Conservation (phyloP, 53 echinoderm and acorn worm genomes). For the Actinopyga echinites region DNA sequence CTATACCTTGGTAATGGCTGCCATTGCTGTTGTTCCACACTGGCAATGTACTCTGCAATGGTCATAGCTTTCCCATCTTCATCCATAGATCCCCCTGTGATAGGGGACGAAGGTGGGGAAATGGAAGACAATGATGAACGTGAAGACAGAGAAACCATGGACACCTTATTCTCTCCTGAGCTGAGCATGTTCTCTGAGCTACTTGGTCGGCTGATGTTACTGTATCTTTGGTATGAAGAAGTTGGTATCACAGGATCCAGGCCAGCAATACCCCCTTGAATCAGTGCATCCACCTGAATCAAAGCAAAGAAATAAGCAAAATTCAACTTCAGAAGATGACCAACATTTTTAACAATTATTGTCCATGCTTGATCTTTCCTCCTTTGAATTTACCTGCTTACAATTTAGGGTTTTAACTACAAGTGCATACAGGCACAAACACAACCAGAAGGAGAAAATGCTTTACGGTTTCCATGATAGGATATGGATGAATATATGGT, state of each 20-base stretch:
- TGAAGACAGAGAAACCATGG: conserved; percentile 81
- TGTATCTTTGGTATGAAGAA: conserved; percentile 49
- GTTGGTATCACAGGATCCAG: conserved; percentile 48
- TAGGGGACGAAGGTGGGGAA: conserved; percentile 92
- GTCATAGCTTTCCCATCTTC: conserved; percentile 26
- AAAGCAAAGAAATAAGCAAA: neutral
- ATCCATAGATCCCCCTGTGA: conserved; percentile 57
- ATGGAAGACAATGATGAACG: conserved; percentile 90
- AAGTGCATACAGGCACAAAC: too few relatives aligned
- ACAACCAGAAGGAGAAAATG: too few relatives aligned
- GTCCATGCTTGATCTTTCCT: too few relatives aligned
- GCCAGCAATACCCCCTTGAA: conserved; percentile 81
- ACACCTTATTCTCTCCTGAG: conserved; percentile 50
- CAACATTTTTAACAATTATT: too few relatives aligned
- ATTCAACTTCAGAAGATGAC: neutral
- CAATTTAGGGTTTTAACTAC: too few relatives aligned
- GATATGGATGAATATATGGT: too few relatives aligned
- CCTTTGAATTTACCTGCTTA: too few relatives aligned
- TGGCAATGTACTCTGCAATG: conserved; percentile 25
- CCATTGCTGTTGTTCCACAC: neutral
- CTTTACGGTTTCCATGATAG: too few relatives aligned
- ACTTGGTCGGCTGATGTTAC: conserved; percentile 10
- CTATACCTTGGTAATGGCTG: neutral
- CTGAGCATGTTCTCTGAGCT: conserved; percentile 41
- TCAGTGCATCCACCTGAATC: conserved; percentile 82